Evolutionary conservation across 2,797 vertebrate species (phyloP).

Genomic region (Channa striata): DNA sequence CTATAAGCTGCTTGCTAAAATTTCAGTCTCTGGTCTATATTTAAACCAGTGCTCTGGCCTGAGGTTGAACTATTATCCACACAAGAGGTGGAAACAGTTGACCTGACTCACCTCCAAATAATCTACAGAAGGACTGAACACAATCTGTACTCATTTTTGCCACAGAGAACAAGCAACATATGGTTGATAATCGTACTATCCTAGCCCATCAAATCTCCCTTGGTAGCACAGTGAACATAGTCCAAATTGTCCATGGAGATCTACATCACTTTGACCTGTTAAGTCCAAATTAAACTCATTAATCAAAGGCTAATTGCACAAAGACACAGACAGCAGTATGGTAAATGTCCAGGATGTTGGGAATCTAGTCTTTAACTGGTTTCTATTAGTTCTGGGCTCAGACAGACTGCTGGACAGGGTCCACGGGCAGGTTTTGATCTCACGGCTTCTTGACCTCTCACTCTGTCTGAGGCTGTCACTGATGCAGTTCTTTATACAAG

Average conservation of each 20-base stretch:
- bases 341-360: constrained; percentile 34
- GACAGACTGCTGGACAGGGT: constrained; percentile 46
- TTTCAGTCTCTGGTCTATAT: neutral
- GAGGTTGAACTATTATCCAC: neutral
- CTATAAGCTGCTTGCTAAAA: neutral
- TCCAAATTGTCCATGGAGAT: constrained; percentile 20
- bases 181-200: constrained; percentile 5
- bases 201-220: neutral
- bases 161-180: neutral
- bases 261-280: constrained; percentile 52
- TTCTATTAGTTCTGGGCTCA: constrained; percentile 38
- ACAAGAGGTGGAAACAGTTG: neutral
- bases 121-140: constrained; percentile 1
- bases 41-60: neutral
- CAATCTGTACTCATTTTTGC: neutral
- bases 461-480: constrained; percentile 41
- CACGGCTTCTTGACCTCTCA: constrained; percentile 54
- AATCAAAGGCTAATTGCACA: constrained; percentile 69
- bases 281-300: constrained; percentile 70
- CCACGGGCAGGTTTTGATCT: constrained; percentile 52
- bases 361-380: constrained; percentile 16
- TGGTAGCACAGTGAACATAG: neutral
- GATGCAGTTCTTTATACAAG: constrained; percentile 1
- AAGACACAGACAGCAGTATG: constrained; percentile 36
- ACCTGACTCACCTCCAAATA: neutral